Percentiles rank a stretch among this genome's conserved stretches.
Evolutionary conservation across 2,797 vertebrate genomes (phyloP).

Genomic region (Falco berigora): DNA sequence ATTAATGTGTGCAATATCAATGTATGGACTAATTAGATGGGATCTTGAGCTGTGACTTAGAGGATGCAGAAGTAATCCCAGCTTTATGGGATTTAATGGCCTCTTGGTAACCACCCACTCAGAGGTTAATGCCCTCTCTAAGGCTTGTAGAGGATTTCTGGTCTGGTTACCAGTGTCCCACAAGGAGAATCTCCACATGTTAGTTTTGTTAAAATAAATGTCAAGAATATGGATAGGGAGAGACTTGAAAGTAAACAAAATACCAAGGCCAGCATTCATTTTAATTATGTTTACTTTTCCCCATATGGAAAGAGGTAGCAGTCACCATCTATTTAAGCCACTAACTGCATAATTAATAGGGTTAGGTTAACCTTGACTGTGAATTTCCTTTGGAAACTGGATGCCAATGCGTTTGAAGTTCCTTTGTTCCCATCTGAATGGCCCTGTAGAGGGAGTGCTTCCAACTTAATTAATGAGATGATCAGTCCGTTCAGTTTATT

Average conservation of each 20-base stretch:
- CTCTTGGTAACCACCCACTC: neutral
- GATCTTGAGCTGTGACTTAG: neutral
- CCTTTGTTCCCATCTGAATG: neutral
- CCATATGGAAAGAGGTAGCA: neutral
- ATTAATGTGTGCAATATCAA: neutral
- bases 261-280: neutral
- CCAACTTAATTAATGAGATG: neutral
- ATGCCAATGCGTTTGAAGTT: neutral
- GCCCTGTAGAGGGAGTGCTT: neutral
- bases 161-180: neutral
- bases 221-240: neutral
- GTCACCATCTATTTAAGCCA: neutral
- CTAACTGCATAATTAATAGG: neutral
- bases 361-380: neutral
- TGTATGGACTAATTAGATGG: neutral
- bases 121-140: neutral
- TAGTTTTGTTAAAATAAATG: neutral
- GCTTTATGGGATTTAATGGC: neutral
- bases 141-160: neutral
- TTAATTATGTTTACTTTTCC: neutral
- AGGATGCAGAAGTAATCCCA: neutral
- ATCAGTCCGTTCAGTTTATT: neutral
- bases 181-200: neutral
- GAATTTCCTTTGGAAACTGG: conserved; percentile 1
- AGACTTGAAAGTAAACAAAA: neutral